Percentiles rank a stretch among this genome's conserved stretches.
Evolutionary conservation across 2,113 vertebrate species (phyloP).

Genomic region (Bagarius yarrelli): DNA sequence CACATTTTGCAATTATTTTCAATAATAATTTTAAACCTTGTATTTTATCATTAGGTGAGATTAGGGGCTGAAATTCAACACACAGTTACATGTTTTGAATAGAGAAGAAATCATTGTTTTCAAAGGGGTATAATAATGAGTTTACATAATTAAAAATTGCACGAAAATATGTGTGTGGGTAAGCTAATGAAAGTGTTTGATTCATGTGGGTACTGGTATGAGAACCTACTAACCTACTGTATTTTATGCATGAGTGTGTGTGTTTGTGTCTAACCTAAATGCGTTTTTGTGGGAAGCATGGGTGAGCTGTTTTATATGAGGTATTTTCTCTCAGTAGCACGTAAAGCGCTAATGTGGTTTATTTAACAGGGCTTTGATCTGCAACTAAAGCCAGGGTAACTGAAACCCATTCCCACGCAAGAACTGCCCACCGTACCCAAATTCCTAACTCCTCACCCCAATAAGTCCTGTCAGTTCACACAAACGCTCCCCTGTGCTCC

Average conservation of each 20-base stretch:
- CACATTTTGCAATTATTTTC: not conserved
- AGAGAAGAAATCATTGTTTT: not conserved
- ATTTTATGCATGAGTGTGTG: not conserved
- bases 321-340: slow-evolving; percentile 50
- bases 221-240: not conserved
- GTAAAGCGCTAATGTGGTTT: slow-evolving; percentile 58
- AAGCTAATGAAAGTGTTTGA: slow-evolving; percentile 25
- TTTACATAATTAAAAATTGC: not conserved
- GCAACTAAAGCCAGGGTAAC: slow-evolving; percentile 52
- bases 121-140: not conserved
- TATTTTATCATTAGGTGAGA: not conserved
- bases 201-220: slow-evolving; percentile 58
- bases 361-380: slow-evolving; percentile 68
- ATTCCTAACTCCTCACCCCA: slow-evolving; percentile 14
- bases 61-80: too few relatives aligned
- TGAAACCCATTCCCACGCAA: slow-evolving; percentile 17
- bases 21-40: too few relatives aligned
- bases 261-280: not conserved
- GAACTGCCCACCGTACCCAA: slow-evolving; percentile 12
- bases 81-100: not conserved
- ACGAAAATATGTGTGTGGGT: slow-evolving; percentile 6
- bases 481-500: slow-evolving; percentile 23
- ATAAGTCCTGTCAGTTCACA: slow-evolving; percentile 36
- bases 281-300: slow-evolving; percentile 42
- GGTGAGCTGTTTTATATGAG: slow-evolving; percentile 61